phyloP scores from a whole-genome alignment of 2,797 vertebrate genomes.

The Lithobates sylvaticus region DNA sequence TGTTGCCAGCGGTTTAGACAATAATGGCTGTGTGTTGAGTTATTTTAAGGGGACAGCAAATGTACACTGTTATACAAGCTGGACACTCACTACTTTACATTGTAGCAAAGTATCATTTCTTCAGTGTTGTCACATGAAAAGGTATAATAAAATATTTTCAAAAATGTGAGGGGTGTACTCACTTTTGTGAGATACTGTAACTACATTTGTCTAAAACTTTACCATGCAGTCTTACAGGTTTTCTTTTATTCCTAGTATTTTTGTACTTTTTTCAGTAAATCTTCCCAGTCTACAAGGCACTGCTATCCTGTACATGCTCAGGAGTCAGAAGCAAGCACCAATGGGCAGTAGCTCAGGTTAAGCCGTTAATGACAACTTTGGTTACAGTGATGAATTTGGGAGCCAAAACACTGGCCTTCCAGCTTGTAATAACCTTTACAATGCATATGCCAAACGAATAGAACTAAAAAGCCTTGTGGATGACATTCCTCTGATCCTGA shows the following conservation, averaged over 20 bases:
- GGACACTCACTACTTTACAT: no score
- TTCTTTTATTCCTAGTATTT: background rate
- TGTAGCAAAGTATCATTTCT: no score
- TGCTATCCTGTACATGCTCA: background rate
- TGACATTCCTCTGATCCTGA: background rate
- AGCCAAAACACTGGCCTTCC: background rate
- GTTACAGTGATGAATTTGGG: background rate
- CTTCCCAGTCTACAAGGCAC: no score
- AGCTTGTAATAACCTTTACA: background rate
- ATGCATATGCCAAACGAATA: background rate
- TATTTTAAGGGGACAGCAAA: no score
- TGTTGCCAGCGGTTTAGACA: no score
- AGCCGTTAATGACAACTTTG: no score
- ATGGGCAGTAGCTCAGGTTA: background rate
- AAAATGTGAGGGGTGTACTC: no score
- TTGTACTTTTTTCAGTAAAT: background rate
- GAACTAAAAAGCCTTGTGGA: background rate
- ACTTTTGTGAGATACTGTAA: no score
- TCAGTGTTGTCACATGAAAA: no score
- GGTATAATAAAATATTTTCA: no score
- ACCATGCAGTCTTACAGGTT: background rate
- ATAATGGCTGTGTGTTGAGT: no score
- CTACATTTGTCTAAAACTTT: background rate
- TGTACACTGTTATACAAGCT: no score
- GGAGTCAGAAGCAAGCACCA: background rate